Evolutionary conservation across 1,140 invertebrate species (phyloP).

Genomic region (Drosophila punjabiensis): DNA sequence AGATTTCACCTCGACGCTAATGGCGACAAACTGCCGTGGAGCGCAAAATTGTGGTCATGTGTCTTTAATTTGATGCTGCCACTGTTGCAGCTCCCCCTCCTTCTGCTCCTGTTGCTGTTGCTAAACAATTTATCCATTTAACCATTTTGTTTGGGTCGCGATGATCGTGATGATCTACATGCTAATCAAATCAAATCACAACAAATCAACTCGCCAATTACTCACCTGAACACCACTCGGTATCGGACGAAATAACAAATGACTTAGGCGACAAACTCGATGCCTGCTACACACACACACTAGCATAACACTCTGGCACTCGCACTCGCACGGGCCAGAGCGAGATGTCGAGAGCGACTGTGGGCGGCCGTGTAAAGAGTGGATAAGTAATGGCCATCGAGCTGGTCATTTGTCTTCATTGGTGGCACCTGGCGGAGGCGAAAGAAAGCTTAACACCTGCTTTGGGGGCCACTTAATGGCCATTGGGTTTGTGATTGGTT

Average conservation of each 20-base stretch:
- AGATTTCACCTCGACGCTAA: conserved; percentile 82
- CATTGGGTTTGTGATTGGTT: conserved; percentile 61
- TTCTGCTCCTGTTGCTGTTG: conserved; percentile 21
- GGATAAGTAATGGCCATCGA: conserved; percentile 83
- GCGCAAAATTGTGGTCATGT: conserved; percentile 76
- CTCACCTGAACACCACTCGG: conserved; percentile 70
- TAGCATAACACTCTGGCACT: background rate
- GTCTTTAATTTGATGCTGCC: conserved; percentile 54
- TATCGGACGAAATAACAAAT: conserved; percentile 59
- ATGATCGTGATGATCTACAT: conserved; percentile 75
- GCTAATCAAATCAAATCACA: conserved; percentile 78
- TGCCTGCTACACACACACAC: conserved; percentile 24
- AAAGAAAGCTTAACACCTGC: conserved; percentile 55
- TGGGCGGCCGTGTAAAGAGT: conserved; percentile 56
- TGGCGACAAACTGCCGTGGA: conserved; percentile 84
- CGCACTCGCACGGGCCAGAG: conserved; percentile 2
- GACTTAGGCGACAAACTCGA: conserved; percentile 77
- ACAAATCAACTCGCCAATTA: conserved; percentile 66
- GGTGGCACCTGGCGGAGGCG: conserved; percentile 48
- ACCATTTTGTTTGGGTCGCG: conserved; percentile 59
- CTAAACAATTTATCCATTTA: conserved; percentile 77
- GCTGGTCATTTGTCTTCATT: conserved; percentile 84
- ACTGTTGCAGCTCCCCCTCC: background rate
- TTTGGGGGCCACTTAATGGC: conserved; percentile 43
- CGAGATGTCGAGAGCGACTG: conserved; percentile 35